Conservation (phyloP, 2,888 invertebrate genomes). For the Macrostomum cliftonense region DNA sequence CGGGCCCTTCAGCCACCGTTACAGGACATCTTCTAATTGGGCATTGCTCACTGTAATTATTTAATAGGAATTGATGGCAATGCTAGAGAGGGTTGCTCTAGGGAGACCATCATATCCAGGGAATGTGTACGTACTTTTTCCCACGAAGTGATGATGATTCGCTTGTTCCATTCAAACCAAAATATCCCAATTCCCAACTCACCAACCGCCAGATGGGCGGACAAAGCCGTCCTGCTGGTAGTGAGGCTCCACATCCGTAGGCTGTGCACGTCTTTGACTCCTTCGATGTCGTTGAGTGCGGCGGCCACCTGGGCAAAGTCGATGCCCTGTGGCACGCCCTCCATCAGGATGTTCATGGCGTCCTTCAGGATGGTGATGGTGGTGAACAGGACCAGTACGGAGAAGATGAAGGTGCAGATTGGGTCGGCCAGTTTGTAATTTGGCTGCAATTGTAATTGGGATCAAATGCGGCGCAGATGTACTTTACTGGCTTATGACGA, state of each 20-base stretch:
- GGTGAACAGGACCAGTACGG: conserved; percentile 56
- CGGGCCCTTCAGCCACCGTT: too few relatives aligned
- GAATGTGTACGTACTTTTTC: too few relatives aligned
- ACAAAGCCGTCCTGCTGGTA: conserved; percentile 78
- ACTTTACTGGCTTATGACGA: too few relatives aligned
- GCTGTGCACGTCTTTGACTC: conserved; percentile 80
- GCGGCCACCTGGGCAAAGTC: conserved; percentile 56
- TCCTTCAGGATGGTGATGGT: conserved; percentile 56
- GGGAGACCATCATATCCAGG: too few relatives aligned
- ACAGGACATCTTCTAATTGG: too few relatives aligned
- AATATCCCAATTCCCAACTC: too few relatives aligned
- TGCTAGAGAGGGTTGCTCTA: too few relatives aligned
- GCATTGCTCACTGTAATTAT: too few relatives aligned
- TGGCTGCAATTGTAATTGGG: background rate
- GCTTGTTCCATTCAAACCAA: too few relatives aligned
- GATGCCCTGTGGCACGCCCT: conserved; percentile 47
- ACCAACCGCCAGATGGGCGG: conserved; percentile 89
- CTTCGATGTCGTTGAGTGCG: conserved; percentile 63
- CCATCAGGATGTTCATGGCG: conserved; percentile 54
- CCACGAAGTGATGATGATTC: too few relatives aligned
- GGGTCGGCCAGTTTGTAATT: conserved; percentile 49
- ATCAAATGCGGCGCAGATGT: too few relatives aligned
- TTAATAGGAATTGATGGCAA: too few relatives aligned
- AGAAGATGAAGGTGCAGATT: conserved; percentile 64
- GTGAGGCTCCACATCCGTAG: conserved; percentile 90